Conservation (phyloP, 1,140 invertebrate species). For the Leptinotarsa lineolata region DNA sequence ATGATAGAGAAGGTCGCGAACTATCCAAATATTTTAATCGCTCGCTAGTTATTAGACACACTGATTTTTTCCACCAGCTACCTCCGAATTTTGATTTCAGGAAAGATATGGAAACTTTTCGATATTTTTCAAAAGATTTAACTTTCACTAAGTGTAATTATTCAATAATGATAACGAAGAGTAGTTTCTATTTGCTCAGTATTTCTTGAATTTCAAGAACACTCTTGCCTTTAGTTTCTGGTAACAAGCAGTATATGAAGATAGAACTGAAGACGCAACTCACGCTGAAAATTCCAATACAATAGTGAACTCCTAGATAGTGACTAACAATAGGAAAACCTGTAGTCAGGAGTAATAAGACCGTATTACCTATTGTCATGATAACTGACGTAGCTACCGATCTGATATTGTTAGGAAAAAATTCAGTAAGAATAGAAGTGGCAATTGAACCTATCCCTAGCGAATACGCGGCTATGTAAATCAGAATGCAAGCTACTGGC, state of each 20-base stretch:
- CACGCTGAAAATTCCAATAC: neutral
- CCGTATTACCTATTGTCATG: neutral
- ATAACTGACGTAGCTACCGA: neutral
- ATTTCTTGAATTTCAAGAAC: neutral
- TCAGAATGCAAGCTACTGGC: neutral
- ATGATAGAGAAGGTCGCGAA: too few relatives aligned
- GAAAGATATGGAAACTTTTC: too few relatives aligned
- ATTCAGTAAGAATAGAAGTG: neutral
- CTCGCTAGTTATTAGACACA: too few relatives aligned
- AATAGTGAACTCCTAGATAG: slow-evolving; percentile 9
- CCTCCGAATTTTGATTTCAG: too few relatives aligned
- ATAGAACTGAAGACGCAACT: slow-evolving; percentile 1
- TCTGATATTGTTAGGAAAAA: neutral
- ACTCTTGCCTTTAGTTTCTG: slow-evolving; percentile 18
- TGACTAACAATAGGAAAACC: neutral
- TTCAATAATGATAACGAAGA: too few relatives aligned
- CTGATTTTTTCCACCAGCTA: too few relatives aligned
- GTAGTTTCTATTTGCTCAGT: neutral
- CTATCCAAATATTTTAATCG: too few relatives aligned
- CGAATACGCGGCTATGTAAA: neutral
- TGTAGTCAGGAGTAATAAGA: neutral
- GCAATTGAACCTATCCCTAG: slow-evolving; percentile 11
- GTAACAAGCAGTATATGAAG: slow-evolving; percentile 7
- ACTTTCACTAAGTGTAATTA: too few relatives aligned
- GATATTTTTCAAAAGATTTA: too few relatives aligned